phyloP scores from a whole-genome alignment of 2,113 vertebrate genomes.

The Xyliphius kryptos region DNA sequence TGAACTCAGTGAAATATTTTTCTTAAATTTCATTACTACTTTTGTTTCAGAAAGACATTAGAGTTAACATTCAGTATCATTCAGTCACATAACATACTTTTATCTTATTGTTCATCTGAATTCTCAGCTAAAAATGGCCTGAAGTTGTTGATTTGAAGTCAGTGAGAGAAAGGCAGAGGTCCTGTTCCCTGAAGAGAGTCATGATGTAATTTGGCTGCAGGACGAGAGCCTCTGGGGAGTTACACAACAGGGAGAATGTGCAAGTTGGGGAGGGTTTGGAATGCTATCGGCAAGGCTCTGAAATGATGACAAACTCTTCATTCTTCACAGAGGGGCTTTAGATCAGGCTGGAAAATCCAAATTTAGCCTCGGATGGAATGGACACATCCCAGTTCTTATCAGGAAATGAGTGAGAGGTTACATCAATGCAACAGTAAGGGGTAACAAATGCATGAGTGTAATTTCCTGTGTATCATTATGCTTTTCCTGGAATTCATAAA shows the following conservation, averaged over 20 bases:
- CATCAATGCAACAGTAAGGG: slow-evolving; percentile 26
- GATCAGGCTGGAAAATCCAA: slow-evolving; percentile 51
- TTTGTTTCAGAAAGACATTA: too few species aligned
- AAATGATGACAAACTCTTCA: slow-evolving; percentile 56
- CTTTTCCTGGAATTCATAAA: slow-evolving; percentile 38
- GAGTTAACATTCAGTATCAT: too few species aligned
- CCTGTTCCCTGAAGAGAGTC: slow-evolving; percentile 15
- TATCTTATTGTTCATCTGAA: too few species aligned
- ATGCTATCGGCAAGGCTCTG: slow-evolving; percentile 40
- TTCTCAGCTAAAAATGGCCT: not conserved
- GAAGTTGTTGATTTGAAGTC: not conserved
- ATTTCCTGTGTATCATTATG: slow-evolving; percentile 39
- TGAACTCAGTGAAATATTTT: too few species aligned
- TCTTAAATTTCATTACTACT: too few species aligned
- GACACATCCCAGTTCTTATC: slow-evolving; percentile 51
- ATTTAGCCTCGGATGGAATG: slow-evolving; percentile 56
- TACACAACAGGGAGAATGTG: slow-evolving; percentile 40
- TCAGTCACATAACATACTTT: too few species aligned
- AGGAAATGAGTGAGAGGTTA: slow-evolving; percentile 47
- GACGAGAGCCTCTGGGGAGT: slow-evolving; percentile 34
- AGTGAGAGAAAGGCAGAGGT: slow-evolving; percentile 9
- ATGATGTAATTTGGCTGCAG: slow-evolving; percentile 38
- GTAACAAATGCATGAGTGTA: slow-evolving; percentile 14
- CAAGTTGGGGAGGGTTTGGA: slow-evolving; percentile 33
- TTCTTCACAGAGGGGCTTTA: slow-evolving; percentile 50